Base-by-base conservation (phyloP, 2,888 invertebrate genomes). In the Nysson spinosus region DNA sequence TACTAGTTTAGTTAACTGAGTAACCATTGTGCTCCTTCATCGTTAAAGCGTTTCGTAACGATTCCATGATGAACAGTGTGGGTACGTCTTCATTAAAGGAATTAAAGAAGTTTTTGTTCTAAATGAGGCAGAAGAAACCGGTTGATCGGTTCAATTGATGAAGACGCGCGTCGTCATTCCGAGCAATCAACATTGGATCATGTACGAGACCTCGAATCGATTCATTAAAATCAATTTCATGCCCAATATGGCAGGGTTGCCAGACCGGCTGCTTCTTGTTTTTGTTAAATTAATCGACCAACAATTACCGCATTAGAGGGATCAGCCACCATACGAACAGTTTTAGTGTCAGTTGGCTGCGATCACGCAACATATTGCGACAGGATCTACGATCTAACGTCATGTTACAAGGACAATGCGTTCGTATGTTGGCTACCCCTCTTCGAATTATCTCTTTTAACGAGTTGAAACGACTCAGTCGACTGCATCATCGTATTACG, bases 271-370 rank as follows among this genome's bases (percentile, higher is more conserved):
- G 71, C 63, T 72, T 60, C 73, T 79, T 72, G 68, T 72, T 75
- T 77, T 75, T 72, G 70, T 72, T 72, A 82, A 83, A 83, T 83
- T 83, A 83, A 83, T 83, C 75, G 81, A 54, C 62, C 51, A 11
- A 22, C 79, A 67, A 82, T 82, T 81, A 79, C 77, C 75, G 67
- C 57, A 67, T 81, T 79, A 80, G 72, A 69, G 70, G 62, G 69
- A 67, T 78, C 61, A 46, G 32, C 40, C 47, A 60, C 20, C 63
- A 57, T 47, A 57, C 66, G 62, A 63, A 17, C 49, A 17, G 47
- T 77, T 67, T 44, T 65, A 42, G 74, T 68, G 80, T 72, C 80
- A 80, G 80, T 76, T 80, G 80, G 80, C 43, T 20, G 35, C 26
- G 49, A 44, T 14, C 60, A 55, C 57, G 70, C 70, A 70, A 63